Percentiles rank a stretch among this genome's conserved stretches.
phyloP scores from a whole-genome alignment of 2,888 invertebrate species.

The Mamestra brassicae region DNA sequence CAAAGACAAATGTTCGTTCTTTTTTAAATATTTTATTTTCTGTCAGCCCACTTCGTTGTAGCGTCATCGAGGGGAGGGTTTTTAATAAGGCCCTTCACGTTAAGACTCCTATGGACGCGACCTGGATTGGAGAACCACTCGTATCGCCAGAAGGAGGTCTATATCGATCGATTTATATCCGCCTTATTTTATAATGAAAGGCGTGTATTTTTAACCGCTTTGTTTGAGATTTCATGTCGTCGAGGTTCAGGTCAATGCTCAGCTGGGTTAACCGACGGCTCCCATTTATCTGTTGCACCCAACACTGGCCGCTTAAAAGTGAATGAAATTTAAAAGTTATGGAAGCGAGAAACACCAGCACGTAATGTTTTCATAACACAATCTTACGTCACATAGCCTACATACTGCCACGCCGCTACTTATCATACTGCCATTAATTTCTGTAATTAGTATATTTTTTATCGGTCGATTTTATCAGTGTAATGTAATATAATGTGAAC shows the following conservation, averaged over 20 bases:
- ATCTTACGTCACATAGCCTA: conserved; percentile 56
- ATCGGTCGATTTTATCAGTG: conserved; percentile 43
- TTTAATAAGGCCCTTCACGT: conserved; percentile 70
- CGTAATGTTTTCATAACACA: conserved; percentile 69
- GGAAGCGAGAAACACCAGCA: conserved; percentile 60
- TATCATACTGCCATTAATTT: conserved; percentile 36
- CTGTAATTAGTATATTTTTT: conserved; percentile 38
- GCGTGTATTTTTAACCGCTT: conserved; percentile 16
- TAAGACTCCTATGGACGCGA: conserved; percentile 63
- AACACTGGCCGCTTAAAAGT: conserved; percentile 31
- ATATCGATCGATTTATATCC: conserved; percentile 59
- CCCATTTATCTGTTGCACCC: conserved; percentile 36
- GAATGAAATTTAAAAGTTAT: conserved; percentile 68
- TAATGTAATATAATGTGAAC: conserved; percentile 30
- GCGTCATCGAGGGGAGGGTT: conserved; percentile 61
- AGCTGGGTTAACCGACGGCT: conserved; percentile 12
- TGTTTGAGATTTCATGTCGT: conserved; percentile 10
- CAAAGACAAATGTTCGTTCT: conserved; percentile 18
- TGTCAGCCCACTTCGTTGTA: conserved; percentile 48
- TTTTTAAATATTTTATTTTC: conserved; percentile 46
- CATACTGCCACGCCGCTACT: conserved; percentile 19
- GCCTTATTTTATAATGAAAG: conserved; percentile 48
- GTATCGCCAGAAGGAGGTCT: conserved; percentile 60
- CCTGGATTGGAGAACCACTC: conserved; percentile 69
- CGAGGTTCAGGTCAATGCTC: conserved; percentile 41